Base-by-base conservation (phyloP, 2,113 vertebrate genomes). In the Chascanopsetta lugubris region DNA sequence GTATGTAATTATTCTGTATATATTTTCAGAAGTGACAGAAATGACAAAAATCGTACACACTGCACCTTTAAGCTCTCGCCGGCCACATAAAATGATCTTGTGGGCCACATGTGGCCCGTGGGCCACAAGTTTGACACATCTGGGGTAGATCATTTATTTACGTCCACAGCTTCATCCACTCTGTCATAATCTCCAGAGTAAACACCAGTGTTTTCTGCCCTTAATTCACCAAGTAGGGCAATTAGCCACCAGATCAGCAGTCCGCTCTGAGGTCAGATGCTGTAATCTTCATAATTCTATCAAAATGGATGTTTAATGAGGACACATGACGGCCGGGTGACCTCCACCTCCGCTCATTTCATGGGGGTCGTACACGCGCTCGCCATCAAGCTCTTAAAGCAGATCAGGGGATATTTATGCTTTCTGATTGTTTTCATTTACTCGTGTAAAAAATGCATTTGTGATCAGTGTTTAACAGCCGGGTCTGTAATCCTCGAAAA, bases 201-300 rank as follows among this genome's bases (percentile, higher is more conserved):
- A 87, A 84, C 79, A 77, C 36, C 42, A 69, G 34, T 53, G 48
- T 75, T 49, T 83, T 70, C 58, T 69, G 4, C 55, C 53, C 46
- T 64, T 84, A 49, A 77, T 84, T 75, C 76, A 74, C 57, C 54
- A 73, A 84, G 75, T 55, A 69, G 68, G 77, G 70, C 72, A 85
- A 75, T 83, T 82, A 87, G 58, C 58, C 60, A 61, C 17, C 50
- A 51, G 63, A 85, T 74, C 63, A 82, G 82, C 68, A 48, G 47
- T 47, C 47, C 50, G 56, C n/a, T 50, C 12, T 45, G 46, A 47
- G 67, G 79, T 80, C 79, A 79, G 62, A 38, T 30, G 40, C 62
- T 18, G 18, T 85, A 79, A 83, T 79, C 76, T 83, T 75, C 47
- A 71, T 76, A 81, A 75, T 83, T 84, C 75, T 79, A 60, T 87